Evolutionary conservation across 2,797 vertebrate species (phyloP), one percentile per base, ranked within the genome.

Genomic region (Anguilla marmorata): DNA sequence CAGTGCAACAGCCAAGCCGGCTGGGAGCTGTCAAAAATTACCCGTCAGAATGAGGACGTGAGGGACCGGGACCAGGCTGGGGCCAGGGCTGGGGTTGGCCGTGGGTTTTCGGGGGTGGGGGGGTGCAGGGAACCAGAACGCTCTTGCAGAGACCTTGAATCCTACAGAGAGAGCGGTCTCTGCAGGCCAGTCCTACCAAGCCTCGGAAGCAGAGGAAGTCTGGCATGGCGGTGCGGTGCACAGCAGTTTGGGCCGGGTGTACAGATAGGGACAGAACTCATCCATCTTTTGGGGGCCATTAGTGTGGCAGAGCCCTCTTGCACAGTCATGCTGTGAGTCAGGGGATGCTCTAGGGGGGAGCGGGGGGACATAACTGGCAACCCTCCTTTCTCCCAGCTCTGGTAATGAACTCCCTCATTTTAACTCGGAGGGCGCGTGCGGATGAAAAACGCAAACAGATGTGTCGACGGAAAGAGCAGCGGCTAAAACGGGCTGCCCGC

Each of bases 371-470:
- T 12, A 74, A 4, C 12, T 41, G 76, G 76, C 41, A 21, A 80
- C 1, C 41, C 19, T 80, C 37, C 1, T 21, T n/a, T 45, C 79
- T 82, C 50, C 24, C 79, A n/a, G 41, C 45, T 11, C 79, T 45
- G 9, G 45, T 48, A 50, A 82, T n/a, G 45, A 82, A 82, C 41
- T 82, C 21, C 79, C 48, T 58, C 54, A 63, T 85, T 79, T 85
- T 37, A 37, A 88, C 58, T 5, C n/a, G 58, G 54, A 33, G 48
- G 33, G 33, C 48, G 83, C 63, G 72, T 79, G 83, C 16, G 52
- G 84, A 79, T 9, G n/a, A 19, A 79, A 85, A 88, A 88, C 33
- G 54, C 84, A 76, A 88, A 85, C 87, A 88, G 87, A 88, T 88
- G 83, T 58, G 87, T 79, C 69, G 85, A 33, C 33, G 45, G 54